phyloP scores from a whole-genome alignment of 1,140 invertebrate species.

The Camponotus vicinus region DNA sequence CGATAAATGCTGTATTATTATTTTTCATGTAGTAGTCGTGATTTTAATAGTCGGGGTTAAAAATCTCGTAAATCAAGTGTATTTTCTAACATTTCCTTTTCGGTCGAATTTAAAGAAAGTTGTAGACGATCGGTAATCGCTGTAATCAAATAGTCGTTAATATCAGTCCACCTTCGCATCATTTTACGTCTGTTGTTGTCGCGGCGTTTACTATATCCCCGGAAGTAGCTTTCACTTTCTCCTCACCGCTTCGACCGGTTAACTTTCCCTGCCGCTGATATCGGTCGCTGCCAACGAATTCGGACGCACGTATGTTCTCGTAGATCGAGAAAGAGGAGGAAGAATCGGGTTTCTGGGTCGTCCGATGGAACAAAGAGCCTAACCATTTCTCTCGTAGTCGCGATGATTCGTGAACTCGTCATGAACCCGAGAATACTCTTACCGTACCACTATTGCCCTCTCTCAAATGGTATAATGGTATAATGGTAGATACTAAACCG shows the following conservation, averaged over 20 bases:
- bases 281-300: conserved; percentile 22
- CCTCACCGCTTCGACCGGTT: conserved; percentile 70
- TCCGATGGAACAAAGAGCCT: conserved; percentile 70
- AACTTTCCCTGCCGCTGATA: conserved; percentile 78
- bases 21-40: background rate
- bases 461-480: background rate
- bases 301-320: conserved; percentile 51
- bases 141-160: conserved; percentile 71
- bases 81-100: background rate
- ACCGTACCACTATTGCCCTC: background rate
- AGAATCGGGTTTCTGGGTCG: conserved; percentile 81
- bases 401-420: conserved; percentile 61
- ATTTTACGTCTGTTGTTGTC: conserved; percentile 60
- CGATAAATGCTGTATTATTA: background rate
- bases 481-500: background rate
- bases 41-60: background rate
- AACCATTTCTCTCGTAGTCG: conserved; percentile 32
- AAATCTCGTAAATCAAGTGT: background rate
- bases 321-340: conserved; percentile 24
- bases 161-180: conserved; percentile 74
- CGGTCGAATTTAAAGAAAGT: conserved; percentile 23
- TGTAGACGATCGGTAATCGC: conserved; percentile 16
- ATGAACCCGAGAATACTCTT: background rate
- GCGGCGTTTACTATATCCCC: conserved; percentile 73
- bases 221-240: conserved; percentile 85